Base-by-base conservation (phyloP, 1,140 invertebrate species). In the Euborellia annulipes region DNA sequence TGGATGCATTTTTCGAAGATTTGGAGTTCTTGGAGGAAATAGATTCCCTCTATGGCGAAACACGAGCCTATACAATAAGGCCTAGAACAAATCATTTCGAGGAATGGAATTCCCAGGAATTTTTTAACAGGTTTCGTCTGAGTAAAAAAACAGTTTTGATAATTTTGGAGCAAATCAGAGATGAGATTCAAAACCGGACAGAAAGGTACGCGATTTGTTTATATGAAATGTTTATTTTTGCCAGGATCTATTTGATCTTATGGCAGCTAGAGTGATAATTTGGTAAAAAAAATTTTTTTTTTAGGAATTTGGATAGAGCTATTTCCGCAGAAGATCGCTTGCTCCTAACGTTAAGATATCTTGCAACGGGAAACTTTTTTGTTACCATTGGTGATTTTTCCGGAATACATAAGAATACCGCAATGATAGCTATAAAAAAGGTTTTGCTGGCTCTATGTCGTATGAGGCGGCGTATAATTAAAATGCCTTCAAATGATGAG, bases 281-380 rank as follows among this genome's bases (percentile, higher is more conserved):
- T 34, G 9, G 9, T 34, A 9, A 34, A 9, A 34, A 9, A n/a
- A 34, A 9, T 34, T 34, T 9, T 14, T 14, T 34, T 9, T 34
- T 34, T 34, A 9, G 14, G 32, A 34, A 34, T n/a, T n/a, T n/a
- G n/a, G n/a, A 34, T 34, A 9, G 14, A 9, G 9, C 32, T 14
- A n/a, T 34, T 9, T 34, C 32, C 32, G 9, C 32, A 34, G 14
- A 9, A 9, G 14, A 34, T 14, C 9, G 14, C 9, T 14, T 34
- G 14, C 32, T 34, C 32, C 32, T 34, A 34, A 34, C 32, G 14
- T 34, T 34, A n/a, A 9, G 55, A 9, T 61, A 48, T 46, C 59
- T 50, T 43, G 57, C 57, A 8, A 58, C 51, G 13, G 54, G 57
- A n/a, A 48, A 40, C 17, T 50, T 55, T 41, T 53, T 50, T 42